A percentile compares a stretch with the other conserved stretches of the same genome.
These are phyloP conservation scores for Drosophila willistoni DNA, from an alignment of 1,140 invertebrate species.

Conservation along the genomic window DNA sequence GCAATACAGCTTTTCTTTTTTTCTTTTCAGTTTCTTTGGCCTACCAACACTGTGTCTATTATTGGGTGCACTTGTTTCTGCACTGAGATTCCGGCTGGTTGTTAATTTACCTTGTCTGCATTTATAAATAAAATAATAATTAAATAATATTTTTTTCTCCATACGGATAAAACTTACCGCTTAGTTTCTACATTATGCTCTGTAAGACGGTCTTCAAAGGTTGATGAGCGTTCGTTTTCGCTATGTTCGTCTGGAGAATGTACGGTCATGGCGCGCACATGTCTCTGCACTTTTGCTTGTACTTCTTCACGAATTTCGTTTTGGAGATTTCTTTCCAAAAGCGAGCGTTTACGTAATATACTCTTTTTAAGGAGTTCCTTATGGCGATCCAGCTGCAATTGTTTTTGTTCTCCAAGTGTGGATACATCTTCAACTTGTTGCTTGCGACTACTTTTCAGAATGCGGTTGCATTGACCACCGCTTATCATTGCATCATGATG, in stretches of 20 bases:
- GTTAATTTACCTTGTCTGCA: slow-evolving; percentile 30
- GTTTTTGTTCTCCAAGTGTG: slow-evolving; percentile 51
- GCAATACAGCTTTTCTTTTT: slow-evolving; percentile 93
- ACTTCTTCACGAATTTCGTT: slow-evolving; percentile 93
- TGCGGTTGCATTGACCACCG: slow-evolving; percentile 31
- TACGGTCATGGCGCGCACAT: slow-evolving; percentile 79
- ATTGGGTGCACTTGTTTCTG: slow-evolving; percentile 39
- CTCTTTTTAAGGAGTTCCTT: slow-evolving; percentile 97
- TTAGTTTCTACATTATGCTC: slow-evolving; percentile 53
- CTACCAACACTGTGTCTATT: slow-evolving; percentile 61
- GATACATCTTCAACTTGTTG: slow-evolving; percentile 32
- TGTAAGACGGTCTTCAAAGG: slow-evolving; percentile 37
- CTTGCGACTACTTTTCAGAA: slow-evolving; percentile 52
- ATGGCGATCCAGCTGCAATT: slow-evolving; percentile 84
- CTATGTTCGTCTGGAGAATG: slow-evolving; percentile 62
- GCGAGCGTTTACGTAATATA: slow-evolving; percentile 94
- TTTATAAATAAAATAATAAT: neutral
- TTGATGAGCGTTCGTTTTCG: slow-evolving; percentile 49
- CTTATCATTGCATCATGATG: slow-evolving; percentile 38
- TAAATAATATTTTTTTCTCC: neutral
- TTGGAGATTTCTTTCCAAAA: slow-evolving; percentile 95
- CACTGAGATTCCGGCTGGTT: slow-evolving; percentile 10
- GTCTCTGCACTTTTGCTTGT: slow-evolving; percentile 83
- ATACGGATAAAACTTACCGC: slow-evolving; percentile 24
- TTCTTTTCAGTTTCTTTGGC: slow-evolving; percentile 84